Conservation (phyloP, 2,797 vertebrate genomes). For the Pelodytes ibericus region DNA sequence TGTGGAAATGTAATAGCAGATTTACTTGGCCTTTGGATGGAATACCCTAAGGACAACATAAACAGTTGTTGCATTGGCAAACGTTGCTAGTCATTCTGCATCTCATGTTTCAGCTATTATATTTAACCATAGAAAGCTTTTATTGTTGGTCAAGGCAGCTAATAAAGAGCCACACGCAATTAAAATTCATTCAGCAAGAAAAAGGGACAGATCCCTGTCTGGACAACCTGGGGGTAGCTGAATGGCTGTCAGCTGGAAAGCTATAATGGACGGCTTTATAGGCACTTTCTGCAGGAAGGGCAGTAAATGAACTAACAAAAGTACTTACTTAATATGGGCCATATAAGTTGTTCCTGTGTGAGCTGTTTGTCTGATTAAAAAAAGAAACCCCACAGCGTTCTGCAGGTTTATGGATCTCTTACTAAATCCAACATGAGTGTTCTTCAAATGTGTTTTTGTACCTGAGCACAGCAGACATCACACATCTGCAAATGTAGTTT, state of each 20-base stretch:
- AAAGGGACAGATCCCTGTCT: conserved; percentile 59
- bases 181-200: conserved; percentile 65
- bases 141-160: conserved; percentile 73
- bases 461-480: not conserved
- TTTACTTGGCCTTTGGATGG: conserved; percentile 12
- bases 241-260: conserved; percentile 60
- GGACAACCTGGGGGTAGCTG: conserved; percentile 48
- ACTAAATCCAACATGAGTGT: conserved; percentile 16
- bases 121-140: conserved; percentile 66
- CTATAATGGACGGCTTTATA: conserved; percentile 63
- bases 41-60: conserved; percentile 43
- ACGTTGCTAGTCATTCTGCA: conserved; percentile 35
- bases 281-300: conserved; percentile 61
- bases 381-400: conserved; percentile 32
- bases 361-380: conserved; percentile 44
- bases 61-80: conserved; percentile 11
- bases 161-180: conserved; percentile 67
- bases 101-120: conserved; percentile 66
- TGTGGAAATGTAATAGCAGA: conserved; percentile 22
- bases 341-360: conserved; percentile 51
- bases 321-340: conserved; percentile 55
- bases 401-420: conserved; percentile 26
- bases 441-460: conserved; percentile 6
- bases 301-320: conserved; percentile 60
- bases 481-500: not conserved